phyloP scores from a whole-genome alignment of 2,113 vertebrate species.

The Oophaga pumilio region DNA sequence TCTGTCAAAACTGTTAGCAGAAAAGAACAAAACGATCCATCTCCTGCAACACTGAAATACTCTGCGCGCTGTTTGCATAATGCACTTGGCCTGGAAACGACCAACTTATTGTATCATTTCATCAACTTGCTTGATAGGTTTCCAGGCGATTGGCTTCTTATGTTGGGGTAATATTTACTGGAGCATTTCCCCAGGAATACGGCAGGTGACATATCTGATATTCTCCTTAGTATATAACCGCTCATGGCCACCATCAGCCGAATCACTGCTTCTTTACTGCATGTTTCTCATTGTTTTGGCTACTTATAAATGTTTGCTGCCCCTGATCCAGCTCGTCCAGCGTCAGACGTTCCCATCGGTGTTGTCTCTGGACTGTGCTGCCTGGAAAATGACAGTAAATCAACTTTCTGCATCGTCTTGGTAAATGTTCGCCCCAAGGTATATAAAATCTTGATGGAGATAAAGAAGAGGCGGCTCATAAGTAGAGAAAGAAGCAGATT shows the following conservation, averaged over 20 bases:
- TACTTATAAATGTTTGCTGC: slow-evolving; percentile 34
- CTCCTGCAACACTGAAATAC: not conserved
- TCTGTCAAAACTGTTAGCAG: not conserved
- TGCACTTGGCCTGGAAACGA: not conserved
- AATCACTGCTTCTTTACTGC: not conserved
- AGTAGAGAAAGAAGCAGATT: too few species aligned
- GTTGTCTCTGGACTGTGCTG: not conserved
- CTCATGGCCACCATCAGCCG: not conserved
- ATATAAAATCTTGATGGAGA: not conserved
- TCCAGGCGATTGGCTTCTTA: not conserved
- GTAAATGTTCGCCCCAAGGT: not conserved
- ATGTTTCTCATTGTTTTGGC: not conserved
- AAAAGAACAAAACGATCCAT: slow-evolving; percentile 13
- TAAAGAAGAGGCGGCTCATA: too few species aligned
- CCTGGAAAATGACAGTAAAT: not conserved
- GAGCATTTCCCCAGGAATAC: not conserved
- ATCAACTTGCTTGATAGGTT: not conserved
- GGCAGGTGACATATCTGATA: not conserved
- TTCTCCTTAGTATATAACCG: not conserved
- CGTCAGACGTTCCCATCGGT: slow-evolving; percentile 3
- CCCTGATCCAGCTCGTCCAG: not conserved
- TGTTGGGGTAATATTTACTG: not conserved
- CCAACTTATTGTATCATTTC: not conserved
- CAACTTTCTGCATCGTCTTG: not conserved
- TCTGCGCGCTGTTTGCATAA: not conserved